Conservation (phyloP, 2,113 vertebrate species). For the Calidris pugnax region DNA sequence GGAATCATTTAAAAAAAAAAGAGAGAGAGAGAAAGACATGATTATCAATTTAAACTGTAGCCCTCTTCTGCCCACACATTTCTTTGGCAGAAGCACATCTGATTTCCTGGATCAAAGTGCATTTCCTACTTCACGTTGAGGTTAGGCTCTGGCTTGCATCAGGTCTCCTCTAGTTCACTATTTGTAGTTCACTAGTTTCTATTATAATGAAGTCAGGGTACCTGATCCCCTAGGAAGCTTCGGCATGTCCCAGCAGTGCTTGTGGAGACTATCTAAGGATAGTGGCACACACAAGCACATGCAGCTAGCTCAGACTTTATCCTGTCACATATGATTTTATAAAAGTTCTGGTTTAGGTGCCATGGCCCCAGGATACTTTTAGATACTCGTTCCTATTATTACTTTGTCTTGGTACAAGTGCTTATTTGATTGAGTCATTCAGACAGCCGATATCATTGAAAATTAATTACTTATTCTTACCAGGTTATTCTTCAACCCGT, state of each 20-base stretch:
- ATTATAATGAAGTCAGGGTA: background rate
- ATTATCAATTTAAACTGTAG: background rate
- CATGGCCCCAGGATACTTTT: background rate
- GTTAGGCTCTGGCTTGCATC: background rate
- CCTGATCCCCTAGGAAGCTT: background rate
- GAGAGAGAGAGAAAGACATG: background rate
- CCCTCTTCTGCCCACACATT: background rate
- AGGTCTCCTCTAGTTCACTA: background rate
- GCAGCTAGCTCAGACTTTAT: background rate
- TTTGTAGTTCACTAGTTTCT: background rate
- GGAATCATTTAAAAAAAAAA: background rate
- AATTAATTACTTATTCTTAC: background rate
- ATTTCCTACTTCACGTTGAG: background rate
- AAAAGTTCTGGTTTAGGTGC: background rate
- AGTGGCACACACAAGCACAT: background rate
- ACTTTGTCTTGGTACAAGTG: background rate
- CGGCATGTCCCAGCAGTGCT: background rate
- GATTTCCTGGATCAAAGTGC: background rate
- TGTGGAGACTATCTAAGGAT: background rate
- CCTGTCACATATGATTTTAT: background rate
- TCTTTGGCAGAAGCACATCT: background rate
- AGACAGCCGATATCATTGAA: background rate
- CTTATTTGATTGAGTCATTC: background rate
- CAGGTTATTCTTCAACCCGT: background rate
- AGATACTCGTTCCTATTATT: background rate